A percentile compares a stretch with the other conserved stretches of the same genome.
phyloP scores from a whole-genome alignment of 37 sponge, comb jelly and placozoan genomes.

The Halisarca cf. caerulea region DNA sequence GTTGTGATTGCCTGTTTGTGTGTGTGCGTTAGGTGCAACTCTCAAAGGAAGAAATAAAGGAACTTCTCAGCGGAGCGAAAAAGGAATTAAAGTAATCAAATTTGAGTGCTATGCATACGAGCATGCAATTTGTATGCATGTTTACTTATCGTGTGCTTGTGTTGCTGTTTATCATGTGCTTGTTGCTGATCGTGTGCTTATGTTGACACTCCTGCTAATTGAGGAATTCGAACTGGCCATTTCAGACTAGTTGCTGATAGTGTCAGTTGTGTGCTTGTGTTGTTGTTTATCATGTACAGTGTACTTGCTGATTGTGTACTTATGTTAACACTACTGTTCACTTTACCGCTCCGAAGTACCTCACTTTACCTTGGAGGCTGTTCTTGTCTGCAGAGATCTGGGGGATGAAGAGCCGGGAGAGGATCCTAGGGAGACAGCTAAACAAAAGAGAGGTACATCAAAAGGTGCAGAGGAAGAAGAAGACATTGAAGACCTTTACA shows the following conservation, averaged over 20 bases:
- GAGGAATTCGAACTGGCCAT: too few species aligned
- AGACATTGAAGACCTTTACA: slow-evolving; percentile 54
- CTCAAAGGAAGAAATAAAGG: slow-evolving; percentile 42
- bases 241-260: too few species aligned
- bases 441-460: not conserved
- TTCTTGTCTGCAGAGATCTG: not conserved
- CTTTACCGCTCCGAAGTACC: too few species aligned
- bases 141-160: too few species aligned
- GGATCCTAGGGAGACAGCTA: not conserved
- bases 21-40: slow-evolving; percentile 48
- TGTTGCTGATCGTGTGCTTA: not conserved
- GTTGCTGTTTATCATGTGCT: not conserved
- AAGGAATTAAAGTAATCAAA: slow-evolving; percentile 1
- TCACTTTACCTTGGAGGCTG: too few species aligned
- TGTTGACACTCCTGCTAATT: too few species aligned
- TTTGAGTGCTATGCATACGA: too few species aligned
- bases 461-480: not conserved
- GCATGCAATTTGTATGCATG: too few species aligned
- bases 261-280: too few species aligned
- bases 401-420: not conserved
- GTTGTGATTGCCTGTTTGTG: not conserved
- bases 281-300: too few species aligned
- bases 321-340: too few species aligned
- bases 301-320: too few species aligned
- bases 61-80: slow-evolving; percentile 17